Conservation (phyloP, 2,888 invertebrate species). For the Eueremaeus valkanovi region DNA sequence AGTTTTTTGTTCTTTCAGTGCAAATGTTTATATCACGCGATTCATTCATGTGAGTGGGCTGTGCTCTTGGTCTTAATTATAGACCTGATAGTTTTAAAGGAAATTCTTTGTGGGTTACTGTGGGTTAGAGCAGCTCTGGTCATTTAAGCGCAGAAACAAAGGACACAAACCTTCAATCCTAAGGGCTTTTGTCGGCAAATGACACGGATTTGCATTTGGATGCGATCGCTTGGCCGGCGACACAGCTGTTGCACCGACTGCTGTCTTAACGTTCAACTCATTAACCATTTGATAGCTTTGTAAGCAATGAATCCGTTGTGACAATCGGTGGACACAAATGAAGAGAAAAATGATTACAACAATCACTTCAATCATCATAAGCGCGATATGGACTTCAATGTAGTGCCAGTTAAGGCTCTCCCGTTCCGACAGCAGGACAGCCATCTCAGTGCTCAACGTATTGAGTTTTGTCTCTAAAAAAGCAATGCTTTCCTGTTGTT, state of each 20-base stretch:
- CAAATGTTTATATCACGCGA: too few relatives aligned
- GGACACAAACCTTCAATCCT: constrained; percentile 13
- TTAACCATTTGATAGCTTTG: not conserved
- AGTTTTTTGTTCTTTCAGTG: not conserved
- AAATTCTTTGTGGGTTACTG: too few relatives aligned
- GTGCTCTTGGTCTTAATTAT: too few relatives aligned
- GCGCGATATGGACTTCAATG: constrained; percentile 51
- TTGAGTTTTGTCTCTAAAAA: constrained; percentile 46
- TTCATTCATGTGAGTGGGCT: too few relatives aligned
- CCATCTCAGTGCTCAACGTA: constrained; percentile 43
- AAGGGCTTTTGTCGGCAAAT: not conserved
- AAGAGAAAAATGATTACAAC: constrained; percentile 50
- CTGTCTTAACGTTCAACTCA: not conserved
- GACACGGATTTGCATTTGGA: constrained; percentile 10
- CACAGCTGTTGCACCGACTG: not conserved
- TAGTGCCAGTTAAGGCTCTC: constrained; percentile 46
- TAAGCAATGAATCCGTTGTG: not conserved
- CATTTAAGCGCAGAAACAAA: too few relatives aligned
- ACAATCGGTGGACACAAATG: constrained; percentile 18
- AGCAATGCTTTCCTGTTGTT: constrained; percentile 48
- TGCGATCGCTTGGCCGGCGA: constrained; percentile 2
- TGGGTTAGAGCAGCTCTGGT: too few relatives aligned
- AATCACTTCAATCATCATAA: constrained; percentile 51
- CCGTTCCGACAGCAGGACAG: constrained; percentile 44
- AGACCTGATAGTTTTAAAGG: too few relatives aligned